A percentile compares a stretch with the other conserved stretches of the same genome.
Evolutionary conservation across 2,797 vertebrate species (phyloP).

Genomic region (Triplophysa yarkandensis): DNA sequence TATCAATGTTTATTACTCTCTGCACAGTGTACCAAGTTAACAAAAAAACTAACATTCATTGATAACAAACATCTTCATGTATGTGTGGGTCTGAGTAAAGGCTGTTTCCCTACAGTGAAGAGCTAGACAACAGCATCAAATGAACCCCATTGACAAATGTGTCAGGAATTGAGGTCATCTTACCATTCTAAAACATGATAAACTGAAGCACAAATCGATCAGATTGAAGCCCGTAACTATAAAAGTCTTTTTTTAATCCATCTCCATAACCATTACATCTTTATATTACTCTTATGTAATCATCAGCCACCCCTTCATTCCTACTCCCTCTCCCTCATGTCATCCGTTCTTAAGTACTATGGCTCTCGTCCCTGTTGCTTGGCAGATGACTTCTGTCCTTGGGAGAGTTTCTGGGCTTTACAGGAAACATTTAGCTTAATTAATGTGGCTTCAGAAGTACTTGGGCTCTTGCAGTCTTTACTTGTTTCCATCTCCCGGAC

Average conservation of each 20-base stretch:
- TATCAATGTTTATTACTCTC: too few relatives aligned
- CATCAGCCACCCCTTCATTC: conserved; percentile 18
- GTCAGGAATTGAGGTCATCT: neutral
- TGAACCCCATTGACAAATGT: neutral
- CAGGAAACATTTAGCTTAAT: conserved; percentile 71
- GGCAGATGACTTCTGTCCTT: conserved; percentile 69
- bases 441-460: conserved; percentile 69
- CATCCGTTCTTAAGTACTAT: conserved; percentile 5
- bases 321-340: conserved; percentile 21
- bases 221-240: conserved; percentile 3
- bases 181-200: conserved; percentile 13
- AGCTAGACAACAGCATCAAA: neutral
- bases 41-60: too few relatives aligned
- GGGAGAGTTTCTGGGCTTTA: conserved; percentile 59
- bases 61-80: too few relatives aligned
- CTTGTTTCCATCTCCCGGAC: conserved; percentile 29
- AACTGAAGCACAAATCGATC: conserved; percentile 1
- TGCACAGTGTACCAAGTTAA: too few relatives aligned
- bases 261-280: conserved; percentile 27
- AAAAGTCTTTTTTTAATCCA: conserved; percentile 31
- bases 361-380: conserved; percentile 58
- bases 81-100: neutral
- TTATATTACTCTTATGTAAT: conserved; percentile 25
- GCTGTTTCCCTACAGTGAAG: neutral
- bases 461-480: conserved; percentile 31